Base-by-base conservation (phyloP, 2,888 invertebrate genomes). In the Dynastes grantii region DNA sequence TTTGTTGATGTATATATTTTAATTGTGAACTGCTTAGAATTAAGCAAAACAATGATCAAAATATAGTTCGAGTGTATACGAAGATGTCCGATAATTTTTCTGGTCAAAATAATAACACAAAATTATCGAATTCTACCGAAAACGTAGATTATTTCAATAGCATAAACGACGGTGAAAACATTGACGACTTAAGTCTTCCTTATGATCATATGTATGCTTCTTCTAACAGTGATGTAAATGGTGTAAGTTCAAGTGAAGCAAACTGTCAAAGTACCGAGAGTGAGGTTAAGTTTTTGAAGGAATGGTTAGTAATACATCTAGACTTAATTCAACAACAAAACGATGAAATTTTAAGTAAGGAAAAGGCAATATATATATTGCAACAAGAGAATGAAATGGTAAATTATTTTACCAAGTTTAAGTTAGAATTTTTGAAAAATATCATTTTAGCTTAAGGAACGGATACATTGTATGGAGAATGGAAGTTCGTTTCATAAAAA, bases 291-390 rank as follows among this genome's bases (percentile, higher is more conserved):
- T 92, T 92, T 85, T 90, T 94, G 75, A 96, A 96, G 89, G 94
- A 95, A 82, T 92, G 97, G 86, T 90, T 97, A 81, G 90, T 96
- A 79, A 91, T 95, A 83, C 96, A 97, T 88, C 90, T 97, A 85
- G 96, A 97, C 88, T 90, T 97, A 81, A 96, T 97, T 87, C 96
- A 97, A 88, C 96, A 96, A 89, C 97, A 97, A 89, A 95, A 95
- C 85, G 96, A 97, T 85, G 92, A 94, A 84, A 91, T 97, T 81
- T 91, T 93, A 83, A 93, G 93, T 83, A 95, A 95, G 88, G 96
- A 97, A 84, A 95, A 94, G 87, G 90, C 93, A 76, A 91, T 95
- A 81, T 92, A 93, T 79, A 91, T 92, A 76, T 89, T 96, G 51
- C 92, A 92, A 85, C 92, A 93, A 84, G 96, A 97, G 89, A 95